Evolutionary conservation across 2,888 invertebrate genomes (phyloP), one percentile per base, ranked within the genome.

Genomic region (Campoletis raptor): DNA sequence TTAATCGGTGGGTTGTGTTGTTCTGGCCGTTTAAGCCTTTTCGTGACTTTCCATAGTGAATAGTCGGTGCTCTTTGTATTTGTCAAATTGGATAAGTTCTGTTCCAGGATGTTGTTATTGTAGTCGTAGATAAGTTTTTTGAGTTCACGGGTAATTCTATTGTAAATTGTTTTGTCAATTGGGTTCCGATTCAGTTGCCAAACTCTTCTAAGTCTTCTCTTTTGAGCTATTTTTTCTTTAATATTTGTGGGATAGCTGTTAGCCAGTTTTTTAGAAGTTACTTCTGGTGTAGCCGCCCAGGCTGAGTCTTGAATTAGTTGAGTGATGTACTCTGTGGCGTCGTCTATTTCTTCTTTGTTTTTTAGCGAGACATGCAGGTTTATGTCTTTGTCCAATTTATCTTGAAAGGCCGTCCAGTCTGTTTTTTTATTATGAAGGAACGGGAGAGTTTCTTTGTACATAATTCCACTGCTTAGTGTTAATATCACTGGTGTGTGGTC

Each of bases 131-230:
- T 73, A 24, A 87, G 67, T 45, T 72, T 83, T 84, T 88, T 86
- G 15, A 87, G 79, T 82, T 88, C 82, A n/a, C 85, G 85, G 36
- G 24, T 83, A n/a, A 85, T 30, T 74, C 81, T 83, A 52, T 88
- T 87, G 40, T 82, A 83, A 36, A 36, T 78, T 15, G 52, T 88
- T 87, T 90, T 88, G 24, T 89, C 85, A 2, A 54, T 42, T 24
- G 87, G 87, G 52, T 81, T 70, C 57, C 85, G 82, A n/a, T 54
- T 86, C 24, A 45, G 21, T 54, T 88, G 86, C 89, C 87, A 88
- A 69, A 18, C 70, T 83, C 69, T 85, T 70, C 88, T 85, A 42
- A 88, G 69, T 45, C 45, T 69, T 69, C 70, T 48, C 30, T 48
- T 89, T 66, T 70, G 70, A 37, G 64, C 69, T 48, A 89, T 85